phyloP scores from a whole-genome alignment of 2,888 invertebrate genomes.

The Euproctis similis region DNA sequence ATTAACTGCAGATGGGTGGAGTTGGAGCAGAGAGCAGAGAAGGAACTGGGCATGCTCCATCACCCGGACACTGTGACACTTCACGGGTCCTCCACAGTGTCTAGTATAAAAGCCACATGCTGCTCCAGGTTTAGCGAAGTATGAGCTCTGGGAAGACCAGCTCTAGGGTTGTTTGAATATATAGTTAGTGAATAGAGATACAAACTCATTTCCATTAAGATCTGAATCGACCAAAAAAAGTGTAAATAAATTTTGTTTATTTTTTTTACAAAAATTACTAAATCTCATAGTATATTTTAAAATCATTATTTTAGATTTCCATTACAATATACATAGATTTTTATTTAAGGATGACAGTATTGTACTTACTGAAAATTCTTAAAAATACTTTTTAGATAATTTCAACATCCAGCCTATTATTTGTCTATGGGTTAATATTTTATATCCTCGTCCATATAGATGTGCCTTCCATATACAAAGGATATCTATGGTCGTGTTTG shows the following conservation, averaged over 20 bases:
- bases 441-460: not conserved
- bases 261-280: too few species aligned
- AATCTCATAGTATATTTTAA: too few species aligned
- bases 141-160: slow-evolving; percentile 8
- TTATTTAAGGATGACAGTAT: too few species aligned
- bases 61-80: slow-evolving; percentile 62
- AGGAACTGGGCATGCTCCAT: slow-evolving; percentile 69
- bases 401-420: too few species aligned
- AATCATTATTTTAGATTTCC: too few species aligned
- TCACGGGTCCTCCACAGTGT: slow-evolving; percentile 61
- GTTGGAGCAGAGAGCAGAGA: slow-evolving; percentile 75
- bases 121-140: slow-evolving; percentile 53
- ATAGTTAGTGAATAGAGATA: not conserved
- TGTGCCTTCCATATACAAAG: not conserved
- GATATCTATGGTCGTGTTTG: not conserved
- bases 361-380: too few species aligned
- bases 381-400: too few species aligned
- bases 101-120: slow-evolving; percentile 48
- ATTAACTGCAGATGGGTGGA: slow-evolving; percentile 73
- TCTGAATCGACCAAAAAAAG: not conserved
- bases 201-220: not conserved
- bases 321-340: too few species aligned
- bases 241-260: too few species aligned
- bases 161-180: not conserved
- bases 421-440: too few species aligned